Conservation (phyloP, 2,888 invertebrate species). For the Cephus rjabovi region DNA sequence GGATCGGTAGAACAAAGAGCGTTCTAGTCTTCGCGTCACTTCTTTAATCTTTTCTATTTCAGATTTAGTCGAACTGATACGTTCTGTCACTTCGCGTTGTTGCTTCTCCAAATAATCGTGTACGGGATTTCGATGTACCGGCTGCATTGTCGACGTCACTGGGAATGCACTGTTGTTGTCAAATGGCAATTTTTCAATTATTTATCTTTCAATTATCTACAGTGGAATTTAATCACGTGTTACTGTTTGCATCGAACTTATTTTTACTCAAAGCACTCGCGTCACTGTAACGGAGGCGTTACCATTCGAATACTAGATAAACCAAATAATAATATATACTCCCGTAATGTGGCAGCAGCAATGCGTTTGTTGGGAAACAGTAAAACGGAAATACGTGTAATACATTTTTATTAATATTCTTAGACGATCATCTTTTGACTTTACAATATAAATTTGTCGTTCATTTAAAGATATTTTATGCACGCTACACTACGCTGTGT, state of each 20-base stretch:
- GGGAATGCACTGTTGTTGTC: neutral
- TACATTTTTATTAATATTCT: no score
- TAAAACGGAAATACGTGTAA: no score
- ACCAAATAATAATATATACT: neutral
- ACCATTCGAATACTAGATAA: neutral
- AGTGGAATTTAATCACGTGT: neutral
- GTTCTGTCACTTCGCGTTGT: constrained; percentile 34
- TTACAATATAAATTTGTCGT: no score
- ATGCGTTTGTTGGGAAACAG: no score
- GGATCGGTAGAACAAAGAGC: constrained; percentile 37
- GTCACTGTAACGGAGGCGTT: neutral
- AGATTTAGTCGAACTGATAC: constrained; percentile 38
- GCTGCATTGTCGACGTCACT: neutral
- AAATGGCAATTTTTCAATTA: neutral
- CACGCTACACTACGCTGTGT: no score
- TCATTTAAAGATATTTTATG: no score
- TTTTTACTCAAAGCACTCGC: neutral
- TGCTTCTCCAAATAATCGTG: constrained; percentile 51
- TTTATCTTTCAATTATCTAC: neutral
- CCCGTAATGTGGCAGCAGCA: neutral
- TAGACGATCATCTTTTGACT: no score
- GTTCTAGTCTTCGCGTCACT: constrained; percentile 33
- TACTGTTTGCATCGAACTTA: neutral
- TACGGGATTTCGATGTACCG: constrained; percentile 42
- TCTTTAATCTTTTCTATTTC: constrained; percentile 39